phyloP scores from a whole-genome alignment of 1,140 invertebrate species.

The Euglossa dilemma region DNA sequence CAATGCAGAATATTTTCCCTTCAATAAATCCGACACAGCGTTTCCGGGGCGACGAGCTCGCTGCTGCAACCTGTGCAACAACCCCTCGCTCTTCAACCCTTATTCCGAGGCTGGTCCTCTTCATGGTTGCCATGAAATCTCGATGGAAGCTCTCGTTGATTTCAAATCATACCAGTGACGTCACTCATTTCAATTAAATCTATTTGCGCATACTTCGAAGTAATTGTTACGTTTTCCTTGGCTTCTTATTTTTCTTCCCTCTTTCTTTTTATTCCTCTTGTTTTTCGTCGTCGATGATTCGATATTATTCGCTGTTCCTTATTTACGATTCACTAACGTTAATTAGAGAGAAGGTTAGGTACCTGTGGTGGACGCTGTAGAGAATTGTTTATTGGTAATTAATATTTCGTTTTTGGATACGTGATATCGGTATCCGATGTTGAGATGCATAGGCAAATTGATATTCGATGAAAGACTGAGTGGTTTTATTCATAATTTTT shows the following conservation, averaged over 20 bases:
- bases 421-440: not conserved
- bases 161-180: not conserved
- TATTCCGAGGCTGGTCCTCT: not conserved
- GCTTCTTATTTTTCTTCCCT: not conserved
- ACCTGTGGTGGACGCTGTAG: no score
- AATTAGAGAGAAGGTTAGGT: not conserved
- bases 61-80: constrained; percentile 38
- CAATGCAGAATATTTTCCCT: constrained; percentile 53
- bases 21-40: constrained; percentile 36
- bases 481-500: not conserved
- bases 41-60: constrained; percentile 33
- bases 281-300: not conserved
- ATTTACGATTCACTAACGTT: constrained; percentile 1
- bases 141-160: not conserved
- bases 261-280: not conserved
- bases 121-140: constrained; percentile 16
- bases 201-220: not conserved
- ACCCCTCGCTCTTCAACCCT: not conserved
- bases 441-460: not conserved
- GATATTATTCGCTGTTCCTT: not conserved
- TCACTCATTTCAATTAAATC: not conserved
- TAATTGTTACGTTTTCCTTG: not conserved
- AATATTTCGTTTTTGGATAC: not conserved
- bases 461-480: not conserved
- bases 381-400: constrained; percentile 11